Percentiles rank a stretch among this genome's conserved stretches.
Evolutionary conservation across 2,113 vertebrate species (phyloP).

Genomic region (Amphilophus citrinellus): DNA sequence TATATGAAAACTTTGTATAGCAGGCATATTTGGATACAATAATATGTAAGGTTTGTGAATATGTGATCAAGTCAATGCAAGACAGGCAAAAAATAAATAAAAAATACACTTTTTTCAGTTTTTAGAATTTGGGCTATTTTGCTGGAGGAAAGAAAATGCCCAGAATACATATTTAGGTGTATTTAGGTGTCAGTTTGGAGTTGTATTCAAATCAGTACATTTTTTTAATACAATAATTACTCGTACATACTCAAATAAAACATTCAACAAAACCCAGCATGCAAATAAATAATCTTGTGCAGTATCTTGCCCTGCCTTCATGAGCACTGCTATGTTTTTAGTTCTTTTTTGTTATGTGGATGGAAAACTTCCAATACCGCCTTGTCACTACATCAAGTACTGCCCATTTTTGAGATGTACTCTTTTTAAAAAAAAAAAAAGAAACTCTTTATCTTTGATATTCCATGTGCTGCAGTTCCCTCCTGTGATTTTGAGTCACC

Average conservation of each 20-base stretch:
- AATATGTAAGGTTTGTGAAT: background rate
- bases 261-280: background rate
- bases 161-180: background rate
- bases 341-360: too few species aligned
- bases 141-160: background rate
- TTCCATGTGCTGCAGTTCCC: conserved; percentile 55
- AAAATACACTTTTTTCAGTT: background rate
- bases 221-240: background rate
- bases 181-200: background rate
- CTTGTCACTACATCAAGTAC: background rate
- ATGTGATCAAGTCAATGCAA: background rate
- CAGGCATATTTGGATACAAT: background rate
- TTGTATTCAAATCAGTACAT: background rate
- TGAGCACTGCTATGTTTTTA: too few species aligned
- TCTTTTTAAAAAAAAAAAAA: background rate
- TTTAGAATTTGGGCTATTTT: background rate
- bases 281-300: too few species aligned
- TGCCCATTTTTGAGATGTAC: background rate
- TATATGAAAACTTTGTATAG: background rate
- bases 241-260: background rate
- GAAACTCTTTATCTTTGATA: background rate
- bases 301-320: too few species aligned
- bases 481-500: conserved; percentile 82
- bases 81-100: too few species aligned
- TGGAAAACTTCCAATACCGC: background rate